Conservation (phyloP, 2,888 invertebrate genomes). For the Lottia scabra region DNA sequence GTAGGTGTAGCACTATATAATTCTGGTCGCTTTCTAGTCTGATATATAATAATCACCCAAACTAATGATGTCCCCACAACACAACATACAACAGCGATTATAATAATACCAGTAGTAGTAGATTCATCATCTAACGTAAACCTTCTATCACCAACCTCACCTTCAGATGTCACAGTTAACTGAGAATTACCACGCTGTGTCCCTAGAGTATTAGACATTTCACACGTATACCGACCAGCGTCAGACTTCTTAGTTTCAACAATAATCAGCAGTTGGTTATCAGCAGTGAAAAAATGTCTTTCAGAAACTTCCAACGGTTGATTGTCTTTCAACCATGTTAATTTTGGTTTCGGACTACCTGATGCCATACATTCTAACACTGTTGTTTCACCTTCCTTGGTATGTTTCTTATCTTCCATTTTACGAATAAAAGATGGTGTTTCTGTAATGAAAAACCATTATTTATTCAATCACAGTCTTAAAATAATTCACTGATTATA, state of each 20-base stretch:
- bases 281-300: slow-evolving; percentile 87
- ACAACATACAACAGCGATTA: slow-evolving; percentile 90
- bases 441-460: slow-evolving; percentile 74
- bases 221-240: slow-evolving; percentile 89
- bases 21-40: slow-evolving; percentile 77
- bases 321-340: slow-evolving; percentile 89
- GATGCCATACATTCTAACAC: slow-evolving; percentile 89
- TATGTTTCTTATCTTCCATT: slow-evolving; percentile 84
- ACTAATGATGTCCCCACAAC: slow-evolving; percentile 90
- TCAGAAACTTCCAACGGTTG: slow-evolving; percentile 79
- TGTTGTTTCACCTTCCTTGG: slow-evolving; percentile 83
- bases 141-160: slow-evolving; percentile 40
- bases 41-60: slow-evolving; percentile 92
- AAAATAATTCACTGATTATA: too few species aligned
- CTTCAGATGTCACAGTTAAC: slow-evolving; percentile 79
- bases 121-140: slow-evolving; percentile 73
- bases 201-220: slow-evolving; percentile 87
- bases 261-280: slow-evolving; percentile 89
- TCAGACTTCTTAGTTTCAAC: slow-evolving; percentile 83
- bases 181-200: slow-evolving; percentile 80
- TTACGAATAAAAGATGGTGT: slow-evolving; percentile 87
- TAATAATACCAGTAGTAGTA: slow-evolving; percentile 86
- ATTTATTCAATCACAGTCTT: too few species aligned
- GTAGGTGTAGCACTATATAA: slow-evolving; percentile 66
- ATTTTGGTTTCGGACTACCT: slow-evolving; percentile 83